Base-by-base conservation (phyloP, 2,113 vertebrate genomes). In the Thymallus thymallus region DNA sequence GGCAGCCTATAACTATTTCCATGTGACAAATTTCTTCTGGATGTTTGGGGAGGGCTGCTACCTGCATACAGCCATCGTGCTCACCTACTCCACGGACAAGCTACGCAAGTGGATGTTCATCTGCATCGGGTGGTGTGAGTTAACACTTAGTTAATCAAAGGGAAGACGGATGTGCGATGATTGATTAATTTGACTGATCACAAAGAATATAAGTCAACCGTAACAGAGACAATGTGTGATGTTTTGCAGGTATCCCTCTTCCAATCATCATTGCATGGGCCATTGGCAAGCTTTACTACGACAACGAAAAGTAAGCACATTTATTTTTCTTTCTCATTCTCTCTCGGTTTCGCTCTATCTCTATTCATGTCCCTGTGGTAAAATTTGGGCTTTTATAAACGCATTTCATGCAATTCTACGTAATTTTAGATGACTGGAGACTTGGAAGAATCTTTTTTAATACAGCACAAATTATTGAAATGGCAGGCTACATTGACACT, bases 11-110 rank as follows among this genome's bases (percentile, higher is more conserved):
- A 99, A 99, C 86, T 99, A 99, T 62, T 99, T 99, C 90, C 96
- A 98, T 0, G 98, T 98, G 87, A 99, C 98, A 86, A 99, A 98
- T 87, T 99, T 99, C 83, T 99, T 99, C 87, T 99, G 98, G 98
- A 99, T 99, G 98, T 99, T 99, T 0, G 97, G 96, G 0, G 98
- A 99, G 77, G 98, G 98, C 45, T 99, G 98, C 85, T 99, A 99
- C 91, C 95, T 99, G 22, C 98, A 99, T 92, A 99, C 98, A 0
- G 98, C 97, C 85, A 97, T 99, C 0, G 98, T 98, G 22, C 94
- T 99, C 84, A 99, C 98, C 62, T 99, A 99, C 90, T 98, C 97
- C 86, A 99, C 97, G 0, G 96, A 98, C 93, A 96, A 96, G 79
- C 94, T 99, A 45, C 94, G 94, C 86, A 99, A 99, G 82, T 99